Conservation (phyloP, 2,113 vertebrate genomes). For the Illadopsis cleaveri region DNA sequence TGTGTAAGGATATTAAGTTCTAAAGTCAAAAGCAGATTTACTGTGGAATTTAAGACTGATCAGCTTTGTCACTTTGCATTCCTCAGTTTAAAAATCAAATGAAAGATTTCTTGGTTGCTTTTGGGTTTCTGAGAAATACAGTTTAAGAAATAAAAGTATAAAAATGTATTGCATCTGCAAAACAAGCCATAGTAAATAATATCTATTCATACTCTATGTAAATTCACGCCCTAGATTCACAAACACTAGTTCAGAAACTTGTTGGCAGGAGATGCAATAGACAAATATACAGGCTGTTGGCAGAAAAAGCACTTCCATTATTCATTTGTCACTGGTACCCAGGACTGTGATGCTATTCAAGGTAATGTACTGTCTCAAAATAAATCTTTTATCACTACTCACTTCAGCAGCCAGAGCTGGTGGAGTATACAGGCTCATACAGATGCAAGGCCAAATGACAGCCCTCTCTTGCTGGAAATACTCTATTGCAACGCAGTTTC, state of each 20-base stretch:
- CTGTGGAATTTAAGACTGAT: background rate
- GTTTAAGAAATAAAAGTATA: background rate
- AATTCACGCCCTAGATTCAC: background rate
- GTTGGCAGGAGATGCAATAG: slow-evolving; percentile 10
- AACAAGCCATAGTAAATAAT: slow-evolving; percentile 28
- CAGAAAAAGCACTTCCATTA: slow-evolving; percentile 41
- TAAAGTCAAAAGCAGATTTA: background rate
- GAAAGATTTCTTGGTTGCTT: background rate
- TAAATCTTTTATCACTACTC: slow-evolving; percentile 43
- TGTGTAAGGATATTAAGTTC: background rate
- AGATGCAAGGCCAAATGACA: slow-evolving; percentile 18
- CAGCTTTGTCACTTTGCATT: background rate
- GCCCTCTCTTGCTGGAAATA: background rate
- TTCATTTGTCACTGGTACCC: slow-evolving; percentile 35
- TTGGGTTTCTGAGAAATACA: background rate
- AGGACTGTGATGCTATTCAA: slow-evolving; percentile 47
- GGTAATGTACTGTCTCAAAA: slow-evolving; percentile 51
- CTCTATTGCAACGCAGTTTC: background rate
- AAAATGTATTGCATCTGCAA: background rate
- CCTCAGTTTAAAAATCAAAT: background rate
- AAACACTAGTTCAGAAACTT: slow-evolving; percentile 15
- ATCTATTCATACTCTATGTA: slow-evolving; percentile 7
- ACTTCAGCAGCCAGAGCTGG: slow-evolving; percentile 18
- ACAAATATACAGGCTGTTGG: slow-evolving; percentile 23
- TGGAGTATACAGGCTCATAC: background rate